Evolutionary conservation across 1,140 invertebrate species (phyloP), one percentile per base, ranked within the genome.

Genomic region (Habropoda laboriosa): DNA sequence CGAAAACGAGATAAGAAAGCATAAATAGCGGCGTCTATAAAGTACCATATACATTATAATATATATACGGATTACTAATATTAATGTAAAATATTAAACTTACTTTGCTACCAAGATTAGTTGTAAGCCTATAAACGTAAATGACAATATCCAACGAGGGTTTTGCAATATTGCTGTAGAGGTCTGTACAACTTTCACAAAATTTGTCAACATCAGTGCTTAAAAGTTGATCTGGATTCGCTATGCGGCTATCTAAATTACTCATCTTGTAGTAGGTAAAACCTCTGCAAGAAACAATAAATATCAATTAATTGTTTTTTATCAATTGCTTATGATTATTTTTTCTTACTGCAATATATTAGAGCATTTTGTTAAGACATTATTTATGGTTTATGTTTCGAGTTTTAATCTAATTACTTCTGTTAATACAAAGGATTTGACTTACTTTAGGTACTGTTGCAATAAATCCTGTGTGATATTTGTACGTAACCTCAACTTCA

Each of bases 161-260:
- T 94, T 99, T 99, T 83, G 97, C 97, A n/a, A 99, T 95, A 92
- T 99, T 99, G 60, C 98, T 98, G 93, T 99, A 99, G 2, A 99
- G 93, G 89, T 99, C 98, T 13, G 98, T 97, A 72, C 99, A 96
- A 80, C 97, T 97, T 85, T 98, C 97, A 91, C 98, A 99, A 93
- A 99, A 99, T 92, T 98, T 98, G 90, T 99, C 98, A 5, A 99
- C 96, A 92, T 99, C 99, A 18, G 97, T 98, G 8, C 98, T 99
- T 53, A 99, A 93, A 32, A 99, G 93, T 91, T 99, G 99, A 93
- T 99, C 99, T 24, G 98, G 96, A 94, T 99, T 99, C 7, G 97
- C 95, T 92, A 99, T 99, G 89, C 98, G 93, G 86, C 96, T 98
- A 91, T 99, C 98, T 86, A 99, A 94, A 93, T 99, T 99, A 77